Percentiles rank a stretch among this genome's conserved stretches.
phyloP scores from a whole-genome alignment of 2,888 invertebrate genomes.

The Limnephilus auricula region DNA sequence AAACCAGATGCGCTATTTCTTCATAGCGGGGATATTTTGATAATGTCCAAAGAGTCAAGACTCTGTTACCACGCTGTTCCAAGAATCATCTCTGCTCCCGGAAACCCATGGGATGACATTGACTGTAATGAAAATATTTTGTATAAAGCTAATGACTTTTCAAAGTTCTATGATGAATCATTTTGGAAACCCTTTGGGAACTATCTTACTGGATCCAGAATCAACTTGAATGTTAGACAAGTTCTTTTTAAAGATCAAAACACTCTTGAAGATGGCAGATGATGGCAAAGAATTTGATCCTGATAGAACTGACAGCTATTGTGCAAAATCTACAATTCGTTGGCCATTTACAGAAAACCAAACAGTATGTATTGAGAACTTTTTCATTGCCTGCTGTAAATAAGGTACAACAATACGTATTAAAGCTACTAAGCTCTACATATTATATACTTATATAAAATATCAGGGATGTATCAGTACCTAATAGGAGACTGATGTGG shows the following conservation, averaged over 20 bases:
- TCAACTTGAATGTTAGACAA: constrained; percentile 96
- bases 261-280: neutral
- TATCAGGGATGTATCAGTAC: too few species aligned
- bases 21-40: constrained; percentile 91
- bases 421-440: too few species aligned
- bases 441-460: too few species aligned
- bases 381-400: too few species aligned
- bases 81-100: constrained; percentile 81
- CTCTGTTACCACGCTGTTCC: constrained; percentile 97
- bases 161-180: constrained; percentile 68
- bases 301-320: neutral
- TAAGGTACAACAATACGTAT: too few species aligned
- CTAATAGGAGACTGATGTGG: too few species aligned
- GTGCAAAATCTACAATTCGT: too few species aligned
- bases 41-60: constrained; percentile 92
- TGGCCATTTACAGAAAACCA: neutral
- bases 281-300: neutral
- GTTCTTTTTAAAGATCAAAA: constrained; percentile 74
- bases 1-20: constrained; percentile 85
- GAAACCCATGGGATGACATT: constrained; percentile 74
- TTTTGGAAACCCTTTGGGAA: constrained; percentile 78
- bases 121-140: constrained; percentile 16
- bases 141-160: constrained; percentile 66
- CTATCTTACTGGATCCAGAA: constrained; percentile 86
- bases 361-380: too few species aligned